Conservation (phyloP, 2,797 vertebrate genomes). For the Euphonia xanthogaster region DNA sequence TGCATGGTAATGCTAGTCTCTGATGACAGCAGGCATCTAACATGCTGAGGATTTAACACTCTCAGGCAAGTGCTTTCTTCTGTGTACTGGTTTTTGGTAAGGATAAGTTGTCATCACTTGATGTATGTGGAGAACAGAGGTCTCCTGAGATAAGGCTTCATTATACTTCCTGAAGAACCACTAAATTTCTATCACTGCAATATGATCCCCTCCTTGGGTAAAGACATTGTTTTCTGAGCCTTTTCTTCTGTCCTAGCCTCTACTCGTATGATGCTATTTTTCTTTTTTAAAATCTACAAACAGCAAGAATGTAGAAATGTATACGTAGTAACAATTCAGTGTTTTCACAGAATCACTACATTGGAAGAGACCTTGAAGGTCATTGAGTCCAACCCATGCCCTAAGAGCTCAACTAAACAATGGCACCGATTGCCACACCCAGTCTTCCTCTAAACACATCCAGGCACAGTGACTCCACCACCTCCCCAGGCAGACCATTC, state of each 20-base stretch:
- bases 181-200: conserved; percentile 88
- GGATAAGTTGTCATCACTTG: conserved; percentile 25
- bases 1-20: not conserved
- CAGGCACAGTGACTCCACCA: not conserved
- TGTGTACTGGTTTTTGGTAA: conserved; percentile 31
- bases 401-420: not conserved
- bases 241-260: conserved; percentile 39
- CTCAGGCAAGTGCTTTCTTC: not conserved
- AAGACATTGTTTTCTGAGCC: conserved; percentile 41
- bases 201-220: conserved; percentile 74
- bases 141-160: conserved; percentile 78
- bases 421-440: fast-evolving
- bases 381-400: fast-evolving
- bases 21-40: conserved; percentile 31
- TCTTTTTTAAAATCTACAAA: not conserved
- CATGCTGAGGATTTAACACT: not conserved
- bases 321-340: conserved; percentile 29
- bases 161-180: conserved; percentile 85
- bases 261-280: not conserved
- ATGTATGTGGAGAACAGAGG: conserved; percentile 61
- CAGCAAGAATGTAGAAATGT: conserved; percentile 16
- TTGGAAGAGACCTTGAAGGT: not conserved
- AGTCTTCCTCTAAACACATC: not conserved
- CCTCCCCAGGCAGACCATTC: fast-evolving
- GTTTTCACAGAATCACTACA: not conserved